Evolutionary conservation across 2,888 invertebrate genomes (phyloP).

Genomic region (Luperina testacea): DNA sequence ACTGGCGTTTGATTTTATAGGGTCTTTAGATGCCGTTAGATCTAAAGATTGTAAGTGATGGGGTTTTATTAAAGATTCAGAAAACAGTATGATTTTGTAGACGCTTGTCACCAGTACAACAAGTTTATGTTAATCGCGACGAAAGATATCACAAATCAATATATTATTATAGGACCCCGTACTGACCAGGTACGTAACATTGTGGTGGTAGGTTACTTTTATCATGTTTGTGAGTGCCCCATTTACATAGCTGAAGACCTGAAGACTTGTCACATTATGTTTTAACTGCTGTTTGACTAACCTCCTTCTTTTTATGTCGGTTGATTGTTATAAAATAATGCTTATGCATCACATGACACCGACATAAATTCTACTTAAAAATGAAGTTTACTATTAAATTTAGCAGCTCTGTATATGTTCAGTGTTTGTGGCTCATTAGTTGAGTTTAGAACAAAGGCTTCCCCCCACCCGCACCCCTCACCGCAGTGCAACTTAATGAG

Average conservation of each 20-base stretch:
- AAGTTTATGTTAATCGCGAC: not conserved
- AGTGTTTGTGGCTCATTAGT: constrained; percentile 52
- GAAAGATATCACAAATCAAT: too few relatives aligned
- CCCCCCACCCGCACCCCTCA: not conserved
- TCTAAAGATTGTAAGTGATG: not conserved
- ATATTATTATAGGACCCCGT: not conserved
- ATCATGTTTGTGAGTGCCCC: not conserved
- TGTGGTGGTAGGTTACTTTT: not conserved
- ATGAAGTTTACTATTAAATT: constrained; percentile 16
- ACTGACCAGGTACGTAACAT: not conserved
- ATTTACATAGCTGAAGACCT: too few relatives aligned
- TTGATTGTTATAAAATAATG: not conserved
- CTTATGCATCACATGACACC: not conserved
- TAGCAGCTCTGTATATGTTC: not conserved
- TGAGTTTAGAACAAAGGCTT: constrained; percentile 36
- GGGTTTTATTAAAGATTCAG: not conserved
- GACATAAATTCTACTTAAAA: constrained; percentile 12
- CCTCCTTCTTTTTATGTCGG: not conserved
- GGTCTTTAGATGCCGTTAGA: not conserved
- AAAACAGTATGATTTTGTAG: not conserved
- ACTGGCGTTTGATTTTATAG: constrained; percentile 17
- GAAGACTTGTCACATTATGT: not conserved
- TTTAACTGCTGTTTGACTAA: not conserved
- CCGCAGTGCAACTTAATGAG: constrained; percentile 21
- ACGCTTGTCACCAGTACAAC: not conserved